phyloP scores from a whole-genome alignment of 2,113 vertebrate genomes.

The Poeciliopsis prolifica region DNA sequence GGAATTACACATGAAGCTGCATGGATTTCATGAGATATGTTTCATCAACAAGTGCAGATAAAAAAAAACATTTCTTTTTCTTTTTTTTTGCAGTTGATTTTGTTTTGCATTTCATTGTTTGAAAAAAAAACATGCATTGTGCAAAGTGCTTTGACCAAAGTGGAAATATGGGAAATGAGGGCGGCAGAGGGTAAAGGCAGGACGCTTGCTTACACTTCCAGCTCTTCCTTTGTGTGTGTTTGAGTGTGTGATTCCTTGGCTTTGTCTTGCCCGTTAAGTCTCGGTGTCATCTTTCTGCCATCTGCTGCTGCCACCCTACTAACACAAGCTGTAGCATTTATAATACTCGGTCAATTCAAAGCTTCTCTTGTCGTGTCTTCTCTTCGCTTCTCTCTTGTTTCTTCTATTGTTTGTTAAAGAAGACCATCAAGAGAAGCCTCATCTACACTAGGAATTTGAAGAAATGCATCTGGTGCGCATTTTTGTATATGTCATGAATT shows the following conservation, averaged over 20 bases:
- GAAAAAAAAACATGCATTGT: not conserved
- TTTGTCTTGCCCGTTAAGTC: constrained; percentile 70
- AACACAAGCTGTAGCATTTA: constrained; percentile 29
- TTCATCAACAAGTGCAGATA: constrained; percentile 24
- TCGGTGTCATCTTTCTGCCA: constrained; percentile 81
- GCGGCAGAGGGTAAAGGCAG: constrained; percentile 19
- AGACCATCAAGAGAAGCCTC: constrained; percentile 16
- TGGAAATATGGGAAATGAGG: constrained; percentile 6
- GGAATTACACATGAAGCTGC: constrained; percentile 14
- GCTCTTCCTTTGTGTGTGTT: constrained; percentile 39
- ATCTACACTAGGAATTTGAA: constrained; percentile 22
- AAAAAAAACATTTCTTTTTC: too few relatives aligned
- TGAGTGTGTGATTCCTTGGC: constrained; percentile 68
- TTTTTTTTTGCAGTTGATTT: not conserved
- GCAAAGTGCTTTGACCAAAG: not conserved
- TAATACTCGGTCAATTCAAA: constrained; percentile 10
- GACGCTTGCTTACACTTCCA: constrained; percentile 25
- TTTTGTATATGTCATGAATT: constrained; percentile 63
- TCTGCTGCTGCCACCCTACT: constrained; percentile 72
- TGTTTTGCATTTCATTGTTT: not conserved
- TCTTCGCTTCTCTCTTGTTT: not conserved
- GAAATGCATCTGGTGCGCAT: constrained; percentile 40
- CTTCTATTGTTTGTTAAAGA: not conserved
- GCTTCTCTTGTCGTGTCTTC: not conserved
- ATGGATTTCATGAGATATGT: constrained; percentile 22